Conservation (phyloP, 2,113 vertebrate genomes). For the Okapia johnstoni region DNA sequence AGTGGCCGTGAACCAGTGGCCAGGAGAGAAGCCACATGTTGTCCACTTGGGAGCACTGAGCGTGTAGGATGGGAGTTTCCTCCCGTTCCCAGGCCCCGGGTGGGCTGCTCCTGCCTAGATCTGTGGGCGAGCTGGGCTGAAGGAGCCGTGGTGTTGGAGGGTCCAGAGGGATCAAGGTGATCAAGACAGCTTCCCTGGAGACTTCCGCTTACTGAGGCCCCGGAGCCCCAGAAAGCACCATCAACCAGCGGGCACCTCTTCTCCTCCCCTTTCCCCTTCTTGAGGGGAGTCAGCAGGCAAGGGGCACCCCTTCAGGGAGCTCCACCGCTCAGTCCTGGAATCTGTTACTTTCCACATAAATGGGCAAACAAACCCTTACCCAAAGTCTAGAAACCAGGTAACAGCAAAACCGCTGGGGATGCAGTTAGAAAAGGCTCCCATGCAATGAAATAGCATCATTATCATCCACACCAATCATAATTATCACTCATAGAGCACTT, state of each 20-base stretch:
- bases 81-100: fast-evolving
- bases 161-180: not conserved
- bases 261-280: not conserved
- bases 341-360: not conserved
- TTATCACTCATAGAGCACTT: too few species aligned
- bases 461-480: not conserved
- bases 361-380: not conserved
- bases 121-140: not conserved
- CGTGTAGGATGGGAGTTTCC: not conserved
- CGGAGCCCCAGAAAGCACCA: not conserved
- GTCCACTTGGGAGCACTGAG: too few species aligned
- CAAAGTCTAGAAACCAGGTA: not conserved
- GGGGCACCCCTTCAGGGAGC: fast-evolving
- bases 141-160: too few species aligned
- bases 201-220: not conserved
- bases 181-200: not conserved
- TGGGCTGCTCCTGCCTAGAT: too few species aligned
- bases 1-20: fast-evolving
- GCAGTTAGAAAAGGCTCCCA: not conserved
- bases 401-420: not conserved
- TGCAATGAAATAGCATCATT: not conserved
- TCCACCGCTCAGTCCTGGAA: not conserved
- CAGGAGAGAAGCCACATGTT: not conserved
- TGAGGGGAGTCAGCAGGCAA: fast-evolving
- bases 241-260: not conserved